phyloP scores from a whole-genome alignment of 2,113 vertebrate species.

The Platysternon megacephalum region DNA sequence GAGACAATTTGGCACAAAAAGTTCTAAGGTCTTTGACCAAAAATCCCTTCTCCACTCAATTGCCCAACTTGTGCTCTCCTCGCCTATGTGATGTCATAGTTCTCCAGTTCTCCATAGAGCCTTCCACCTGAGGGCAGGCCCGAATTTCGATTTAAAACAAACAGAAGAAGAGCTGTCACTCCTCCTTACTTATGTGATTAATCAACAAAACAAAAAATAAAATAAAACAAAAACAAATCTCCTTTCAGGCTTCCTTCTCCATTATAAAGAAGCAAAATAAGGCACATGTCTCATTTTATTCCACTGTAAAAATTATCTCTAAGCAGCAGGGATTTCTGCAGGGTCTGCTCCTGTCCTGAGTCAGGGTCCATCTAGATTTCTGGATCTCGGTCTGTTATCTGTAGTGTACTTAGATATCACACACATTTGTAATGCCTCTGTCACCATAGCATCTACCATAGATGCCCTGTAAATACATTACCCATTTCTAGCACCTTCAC shows the following conservation, averaged over 20 bases:
- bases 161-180: not conserved
- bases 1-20: not conserved
- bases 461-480: not conserved
- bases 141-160: not conserved
- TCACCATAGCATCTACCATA: not conserved
- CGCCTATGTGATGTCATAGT: fast-evolving
- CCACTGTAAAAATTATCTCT: not conserved
- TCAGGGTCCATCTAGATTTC: not conserved
- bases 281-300: not conserved
- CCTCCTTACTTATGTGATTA: not conserved
- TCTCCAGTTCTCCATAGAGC: not conserved
- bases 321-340: not conserved
- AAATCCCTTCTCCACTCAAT: not conserved
- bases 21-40: not conserved
- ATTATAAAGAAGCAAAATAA: not conserved
- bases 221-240: not conserved
- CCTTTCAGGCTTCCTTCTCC: not conserved
- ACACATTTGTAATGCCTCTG: not conserved
- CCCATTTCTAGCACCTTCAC: not conserved
- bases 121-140: not conserved
- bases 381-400: not conserved
- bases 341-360: not conserved
- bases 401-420: not conserved
- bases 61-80: not conserved
- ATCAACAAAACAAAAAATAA: not conserved